Percentiles rank a stretch among this genome's conserved stretches.
These are phyloP conservation scores for Esox lucius DNA, from an alignment of 2,797 vertebrate species.

Conservation along the genomic window DNA sequence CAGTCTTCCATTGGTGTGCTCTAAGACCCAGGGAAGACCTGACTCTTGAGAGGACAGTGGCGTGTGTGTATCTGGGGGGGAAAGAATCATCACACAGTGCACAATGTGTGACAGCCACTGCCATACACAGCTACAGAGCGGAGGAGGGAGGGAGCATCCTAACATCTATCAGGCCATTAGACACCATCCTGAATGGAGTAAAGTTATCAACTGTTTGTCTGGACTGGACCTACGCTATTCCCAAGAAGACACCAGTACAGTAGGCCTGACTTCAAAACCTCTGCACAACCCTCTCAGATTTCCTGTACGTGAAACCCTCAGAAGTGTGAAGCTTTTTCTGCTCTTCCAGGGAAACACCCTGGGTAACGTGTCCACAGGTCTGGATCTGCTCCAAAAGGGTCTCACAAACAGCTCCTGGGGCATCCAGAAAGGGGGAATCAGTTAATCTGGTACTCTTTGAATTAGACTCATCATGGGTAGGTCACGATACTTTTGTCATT, in stretches of 20 bases:
- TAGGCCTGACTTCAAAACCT: no score
- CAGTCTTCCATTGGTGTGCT: slow-evolving; percentile 21
- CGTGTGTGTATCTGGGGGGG: slow-evolving; percentile 75
- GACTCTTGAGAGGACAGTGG: slow-evolving; percentile 64
- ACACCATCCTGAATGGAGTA: slow-evolving; percentile 22
- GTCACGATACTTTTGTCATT: slow-evolving; percentile 18
- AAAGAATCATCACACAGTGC: slow-evolving; percentile 50
- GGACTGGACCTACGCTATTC: background rate
- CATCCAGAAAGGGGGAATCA: background rate
- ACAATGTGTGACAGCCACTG: slow-evolving; percentile 85
- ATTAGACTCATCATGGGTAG: slow-evolving; percentile 50
- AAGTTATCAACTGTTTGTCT: slow-evolving; percentile 26
- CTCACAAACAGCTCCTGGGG: background rate
- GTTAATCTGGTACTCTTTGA: slow-evolving; percentile 19
- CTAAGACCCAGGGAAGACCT: slow-evolving; percentile 70
- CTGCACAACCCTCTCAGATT: background rate
- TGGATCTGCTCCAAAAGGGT: background rate
- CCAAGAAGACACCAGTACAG: no score
- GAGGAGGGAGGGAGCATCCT: slow-evolving; percentile 39
- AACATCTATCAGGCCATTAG: slow-evolving; percentile 7
- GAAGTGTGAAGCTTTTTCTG: background rate
- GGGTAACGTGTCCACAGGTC: background rate
- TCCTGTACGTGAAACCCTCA: background rate
- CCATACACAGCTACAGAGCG: slow-evolving; percentile 70
- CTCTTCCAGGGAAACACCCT: background rate